Conservation (phyloP, 2,113 vertebrate genomes). For the Microtus oregoni region DNA sequence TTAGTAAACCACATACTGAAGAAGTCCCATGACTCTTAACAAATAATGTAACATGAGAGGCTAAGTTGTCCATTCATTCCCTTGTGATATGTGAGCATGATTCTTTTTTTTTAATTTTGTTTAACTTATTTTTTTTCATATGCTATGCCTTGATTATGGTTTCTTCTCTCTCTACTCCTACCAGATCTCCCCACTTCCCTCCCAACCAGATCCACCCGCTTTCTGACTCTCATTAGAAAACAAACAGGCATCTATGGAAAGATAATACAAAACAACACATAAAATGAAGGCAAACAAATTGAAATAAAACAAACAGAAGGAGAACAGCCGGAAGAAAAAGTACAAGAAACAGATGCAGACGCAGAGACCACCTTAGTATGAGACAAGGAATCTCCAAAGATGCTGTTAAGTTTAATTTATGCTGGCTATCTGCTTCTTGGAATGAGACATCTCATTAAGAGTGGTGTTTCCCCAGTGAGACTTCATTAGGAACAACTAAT, state of each 20-base stretch:
- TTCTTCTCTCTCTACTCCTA: background rate
- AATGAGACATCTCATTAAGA: background rate
- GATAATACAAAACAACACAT: background rate
- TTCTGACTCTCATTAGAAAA: background rate
- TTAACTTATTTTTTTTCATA: background rate
- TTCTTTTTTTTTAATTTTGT: background rate
- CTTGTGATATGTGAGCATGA: background rate
- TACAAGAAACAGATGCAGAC: background rate
- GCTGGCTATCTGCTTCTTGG: background rate
- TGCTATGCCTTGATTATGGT: background rate
- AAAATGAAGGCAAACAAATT: background rate
- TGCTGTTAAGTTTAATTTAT: background rate
- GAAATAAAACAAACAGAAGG: background rate
- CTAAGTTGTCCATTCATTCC: constrained; percentile 19
- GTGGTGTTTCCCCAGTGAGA: background rate
- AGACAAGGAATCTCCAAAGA: background rate
- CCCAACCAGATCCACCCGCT: background rate
- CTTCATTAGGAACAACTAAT: background rate
- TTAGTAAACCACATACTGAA: background rate
- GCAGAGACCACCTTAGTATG: background rate
- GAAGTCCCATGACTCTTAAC: background rate
- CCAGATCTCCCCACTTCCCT: too few relatives aligned
- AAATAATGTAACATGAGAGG: background rate
- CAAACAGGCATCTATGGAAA: background rate
- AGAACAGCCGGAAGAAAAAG: background rate